A percentile compares a stretch with the other conserved stretches of the same genome.
Conservation (phyloP, 2,797 vertebrate genomes). For the Cossypha niveicapilla region DNA sequence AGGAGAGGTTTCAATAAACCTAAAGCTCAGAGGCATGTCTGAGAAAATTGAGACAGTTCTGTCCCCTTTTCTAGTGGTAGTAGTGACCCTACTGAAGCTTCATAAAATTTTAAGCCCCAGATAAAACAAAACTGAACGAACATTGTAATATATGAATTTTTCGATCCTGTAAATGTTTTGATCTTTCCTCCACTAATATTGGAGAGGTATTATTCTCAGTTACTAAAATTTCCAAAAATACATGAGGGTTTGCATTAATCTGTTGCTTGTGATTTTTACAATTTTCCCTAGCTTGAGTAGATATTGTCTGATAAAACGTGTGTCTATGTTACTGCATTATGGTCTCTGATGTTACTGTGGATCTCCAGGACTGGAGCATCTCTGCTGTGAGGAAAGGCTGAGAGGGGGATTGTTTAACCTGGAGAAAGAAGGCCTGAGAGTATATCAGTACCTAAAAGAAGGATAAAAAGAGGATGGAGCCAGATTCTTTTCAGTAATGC, state of each 20-base stretch:
- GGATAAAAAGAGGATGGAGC: neutral
- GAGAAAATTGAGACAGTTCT: neutral
- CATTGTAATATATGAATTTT: neutral
- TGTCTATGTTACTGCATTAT: neutral
- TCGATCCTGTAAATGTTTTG: neutral
- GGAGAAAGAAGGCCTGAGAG: neutral
- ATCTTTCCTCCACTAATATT: neutral
- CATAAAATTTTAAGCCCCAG: neutral
- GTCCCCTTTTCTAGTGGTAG: too few relatives aligned
- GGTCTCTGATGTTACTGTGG: neutral
- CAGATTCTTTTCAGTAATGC: neutral
- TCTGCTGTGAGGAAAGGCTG: neutral
- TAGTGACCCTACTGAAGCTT: neutral
- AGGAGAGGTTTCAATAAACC: neutral
- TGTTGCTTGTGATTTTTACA: neutral
- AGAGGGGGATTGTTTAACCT: neutral
- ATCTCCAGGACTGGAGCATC: neutral
- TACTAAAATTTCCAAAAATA: neutral
- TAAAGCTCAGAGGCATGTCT: fast-evolving
- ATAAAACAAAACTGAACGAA: neutral
- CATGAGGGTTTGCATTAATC: neutral
- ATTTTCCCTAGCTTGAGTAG: neutral
- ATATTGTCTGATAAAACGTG: neutral
- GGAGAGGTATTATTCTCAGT: neutral
- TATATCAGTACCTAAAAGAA: neutral